phyloP scores from a whole-genome alignment of 64 coral and sea anemone species.

The Cladopsammia gracilis region DNA sequence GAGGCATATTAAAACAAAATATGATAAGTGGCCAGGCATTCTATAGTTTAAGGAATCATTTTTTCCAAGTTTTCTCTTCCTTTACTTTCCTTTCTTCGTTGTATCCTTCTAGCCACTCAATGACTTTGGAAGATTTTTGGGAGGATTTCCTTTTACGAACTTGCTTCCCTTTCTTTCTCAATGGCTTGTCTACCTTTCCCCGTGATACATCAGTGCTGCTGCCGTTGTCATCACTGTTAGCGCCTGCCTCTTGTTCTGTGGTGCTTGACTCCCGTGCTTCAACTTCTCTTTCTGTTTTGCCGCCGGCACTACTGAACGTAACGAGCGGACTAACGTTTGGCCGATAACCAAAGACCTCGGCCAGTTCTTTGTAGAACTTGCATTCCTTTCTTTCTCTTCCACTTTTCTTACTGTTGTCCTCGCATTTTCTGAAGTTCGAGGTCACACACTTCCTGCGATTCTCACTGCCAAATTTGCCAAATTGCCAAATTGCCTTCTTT shows the following conservation, averaged over 20 bases:
- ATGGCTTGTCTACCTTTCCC: too few species aligned
- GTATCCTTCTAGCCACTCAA: background rate
- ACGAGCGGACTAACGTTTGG: too few species aligned
- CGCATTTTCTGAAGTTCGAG: background rate
- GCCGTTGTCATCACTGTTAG: too few species aligned
- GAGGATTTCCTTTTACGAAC: background rate
- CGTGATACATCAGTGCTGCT: too few species aligned
- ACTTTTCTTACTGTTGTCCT: background rate
- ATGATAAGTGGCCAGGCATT: too few species aligned
- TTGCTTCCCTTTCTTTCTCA: background rate
- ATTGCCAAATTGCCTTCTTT: background rate
- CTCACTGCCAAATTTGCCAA: background rate
- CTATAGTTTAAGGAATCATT: background rate
- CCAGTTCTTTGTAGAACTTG: too few species aligned
- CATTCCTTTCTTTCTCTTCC: background rate
- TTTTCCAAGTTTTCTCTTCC: background rate
- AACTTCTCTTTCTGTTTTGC: too few species aligned
- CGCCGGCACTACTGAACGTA: too few species aligned
- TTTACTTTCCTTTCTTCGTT: background rate
- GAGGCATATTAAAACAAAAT: too few species aligned
- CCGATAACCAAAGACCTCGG: too few species aligned
- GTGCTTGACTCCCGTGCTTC: too few species aligned
- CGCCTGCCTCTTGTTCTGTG: too few species aligned
- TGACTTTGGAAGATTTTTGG: background rate
- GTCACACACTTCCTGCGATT: background rate